Base-by-base conservation (phyloP, 2,113 vertebrate species). In the Zapornia atra region DNA sequence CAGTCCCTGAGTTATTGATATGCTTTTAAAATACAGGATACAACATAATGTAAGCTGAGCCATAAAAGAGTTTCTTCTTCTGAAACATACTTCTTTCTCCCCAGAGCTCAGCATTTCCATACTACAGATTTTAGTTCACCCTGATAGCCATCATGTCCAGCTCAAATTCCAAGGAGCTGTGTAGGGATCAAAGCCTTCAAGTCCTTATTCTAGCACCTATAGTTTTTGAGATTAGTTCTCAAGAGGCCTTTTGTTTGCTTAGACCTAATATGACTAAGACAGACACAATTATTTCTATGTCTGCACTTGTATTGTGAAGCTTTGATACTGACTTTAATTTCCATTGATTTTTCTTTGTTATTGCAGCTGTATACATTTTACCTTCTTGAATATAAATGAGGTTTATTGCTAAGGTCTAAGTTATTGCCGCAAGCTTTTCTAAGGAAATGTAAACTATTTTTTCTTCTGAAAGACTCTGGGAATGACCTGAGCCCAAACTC, bases 21-120 rank as follows among this genome's bases (percentile, higher is more conserved):
- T 28, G 26, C 40, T 94, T 96, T 93, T 89, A 90, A 92, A 95
- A 94, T 46, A 79, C 40, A 79, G 28, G 48, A 54, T 53, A 57
- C 26, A 54, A 7, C 66, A 40, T 64, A 90, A 64, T 26, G 28
- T 36, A 75, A 78, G 17, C 34, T 86, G 33, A 94, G 28, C 26
- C 54, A 56, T 76, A 53, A 61, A 88, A 64, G 48, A 71, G 12
- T 75, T 88, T 86, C 40, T 57, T 72, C 38, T 84, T 33, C 48
- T 83, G 54, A 92, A 90, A 31, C 51, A 34, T 8, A 61, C 34
- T 46, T 34, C 38, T 40, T 68, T 75, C 57, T 73, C 25, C 60
- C 44, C 57, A 72, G 34, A 94, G 42, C 28, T 90, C 60, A 83
- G 24, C 20, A 60, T 70, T 93, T 96, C 46, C 42, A 46, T 72